These are phyloP conservation scores for Myxocyprinus asiaticus DNA, from an alignment of 2,113 vertebrate genomes.

Conservation along the genomic window DNA sequence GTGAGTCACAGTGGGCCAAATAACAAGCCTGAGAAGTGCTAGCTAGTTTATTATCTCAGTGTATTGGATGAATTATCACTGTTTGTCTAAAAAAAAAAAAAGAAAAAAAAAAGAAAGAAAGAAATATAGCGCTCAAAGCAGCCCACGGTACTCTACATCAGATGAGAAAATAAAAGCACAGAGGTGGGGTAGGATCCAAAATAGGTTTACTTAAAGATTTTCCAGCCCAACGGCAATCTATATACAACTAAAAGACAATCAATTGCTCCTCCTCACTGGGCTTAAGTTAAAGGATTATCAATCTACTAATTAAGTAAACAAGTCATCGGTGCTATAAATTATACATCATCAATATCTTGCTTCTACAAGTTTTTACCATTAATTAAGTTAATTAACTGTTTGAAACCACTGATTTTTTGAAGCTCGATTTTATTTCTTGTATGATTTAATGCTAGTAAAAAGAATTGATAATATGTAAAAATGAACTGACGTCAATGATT, in stretches of 20 bases:
- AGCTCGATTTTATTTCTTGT: conserved; percentile 25
- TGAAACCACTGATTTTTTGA: conserved; percentile 35
- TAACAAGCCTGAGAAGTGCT: conserved; percentile 51
- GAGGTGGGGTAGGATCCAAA: background rate
- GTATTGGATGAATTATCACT: conserved; percentile 51
- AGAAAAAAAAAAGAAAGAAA: no score
- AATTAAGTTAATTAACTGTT: conserved; percentile 58
- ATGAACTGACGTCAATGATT: no score
- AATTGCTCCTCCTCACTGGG: conserved; percentile 50
- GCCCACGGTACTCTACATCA: background rate
- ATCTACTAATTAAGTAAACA: conserved; percentile 62
- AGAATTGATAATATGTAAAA: no score
- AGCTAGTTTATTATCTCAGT: conserved; percentile 57
- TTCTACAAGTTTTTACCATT: conserved; percentile 55
- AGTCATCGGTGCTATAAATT: conserved; percentile 50
- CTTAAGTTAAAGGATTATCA: conserved; percentile 59
- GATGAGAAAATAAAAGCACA: background rate
- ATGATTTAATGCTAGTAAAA: conserved; percentile 7
- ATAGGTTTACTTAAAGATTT: conserved; percentile 21
- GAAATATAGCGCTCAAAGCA: conserved; percentile 12
- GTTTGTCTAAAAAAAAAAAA: conserved; percentile 54
- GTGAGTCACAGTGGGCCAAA: conserved; percentile 58
- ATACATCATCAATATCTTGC: conserved; percentile 55
- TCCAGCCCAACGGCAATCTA: conserved; percentile 53
- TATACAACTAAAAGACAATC: conserved; percentile 62